Conservation (phyloP, 37 sponge, comb jelly and placozoan genomes). For the Chondrosia reniformis region DNA sequence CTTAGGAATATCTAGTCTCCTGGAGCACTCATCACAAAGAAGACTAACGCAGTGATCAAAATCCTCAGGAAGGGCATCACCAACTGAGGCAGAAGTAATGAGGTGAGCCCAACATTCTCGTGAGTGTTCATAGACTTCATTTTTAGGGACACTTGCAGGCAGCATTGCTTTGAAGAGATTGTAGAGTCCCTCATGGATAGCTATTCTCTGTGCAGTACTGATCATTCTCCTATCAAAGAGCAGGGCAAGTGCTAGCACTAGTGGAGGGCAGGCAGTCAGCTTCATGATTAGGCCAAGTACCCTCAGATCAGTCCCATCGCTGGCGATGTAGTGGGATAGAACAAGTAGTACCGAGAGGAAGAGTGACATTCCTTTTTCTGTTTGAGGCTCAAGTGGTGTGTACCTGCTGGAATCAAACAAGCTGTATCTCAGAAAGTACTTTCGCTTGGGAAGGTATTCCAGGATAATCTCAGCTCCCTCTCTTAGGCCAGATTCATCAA, state of each 20-base stretch:
- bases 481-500: not conserved
- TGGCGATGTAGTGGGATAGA: not conserved
- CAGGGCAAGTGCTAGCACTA: not conserved
- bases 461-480: not conserved
- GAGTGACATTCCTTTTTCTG: not conserved
- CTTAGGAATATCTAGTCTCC: not conserved
- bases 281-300: not conserved
- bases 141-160: not conserved
- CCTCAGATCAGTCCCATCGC: not conserved
- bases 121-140: not conserved
- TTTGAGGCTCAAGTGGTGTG: not conserved
- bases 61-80: not conserved
- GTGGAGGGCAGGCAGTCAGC: conserved; percentile 12
- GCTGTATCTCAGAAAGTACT: not conserved
- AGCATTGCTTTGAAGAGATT: not conserved
- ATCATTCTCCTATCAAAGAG: conserved; percentile 14
- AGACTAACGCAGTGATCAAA: not conserved
- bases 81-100: not conserved
- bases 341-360: conserved; percentile 1
- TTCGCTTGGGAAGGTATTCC: not conserved
- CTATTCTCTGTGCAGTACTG: not conserved
- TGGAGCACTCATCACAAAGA: not conserved
- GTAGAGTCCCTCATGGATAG: not conserved
- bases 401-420: not conserved
- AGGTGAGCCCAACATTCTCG: not conserved